These are phyloP conservation scores for Drosophila tropicalis DNA, from an alignment of 1,140 invertebrate species.

Conservation along the genomic window DNA sequence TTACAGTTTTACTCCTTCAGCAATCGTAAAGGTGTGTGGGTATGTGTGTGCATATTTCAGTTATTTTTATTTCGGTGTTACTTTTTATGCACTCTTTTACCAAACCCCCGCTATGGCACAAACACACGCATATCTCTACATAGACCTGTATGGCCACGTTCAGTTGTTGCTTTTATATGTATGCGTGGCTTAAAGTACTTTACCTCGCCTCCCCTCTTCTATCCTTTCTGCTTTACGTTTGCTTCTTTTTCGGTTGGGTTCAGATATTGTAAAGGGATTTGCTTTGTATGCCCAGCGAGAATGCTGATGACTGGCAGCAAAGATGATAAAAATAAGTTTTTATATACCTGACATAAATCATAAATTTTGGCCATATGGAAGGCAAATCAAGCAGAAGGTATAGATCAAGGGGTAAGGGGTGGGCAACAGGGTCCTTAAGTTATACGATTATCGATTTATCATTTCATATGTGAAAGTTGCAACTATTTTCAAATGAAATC, in stretches of 20 bases:
- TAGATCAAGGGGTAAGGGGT: background rate
- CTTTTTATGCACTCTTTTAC: slow-evolving; percentile 55
- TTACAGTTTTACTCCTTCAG: slow-evolving; percentile 72
- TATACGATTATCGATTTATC: slow-evolving; percentile 5
- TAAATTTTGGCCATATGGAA: slow-evolving; percentile 35
- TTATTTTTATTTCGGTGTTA: slow-evolving; percentile 75
- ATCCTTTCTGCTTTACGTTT: slow-evolving; percentile 4
- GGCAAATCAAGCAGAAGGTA: slow-evolving; percentile 12
- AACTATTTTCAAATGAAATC: background rate
- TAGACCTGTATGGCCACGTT: slow-evolving; percentile 43
- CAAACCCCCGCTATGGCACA: slow-evolving; percentile 12
- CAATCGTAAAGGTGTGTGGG: slow-evolving; percentile 63
- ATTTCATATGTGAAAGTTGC: background rate
- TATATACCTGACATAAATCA: slow-evolving; percentile 64
- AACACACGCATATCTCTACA: background rate
- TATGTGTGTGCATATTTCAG: slow-evolving; percentile 68
- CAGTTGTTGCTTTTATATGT: slow-evolving; percentile 58
- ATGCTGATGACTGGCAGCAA: slow-evolving; percentile 50
- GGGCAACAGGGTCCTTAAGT: background rate
- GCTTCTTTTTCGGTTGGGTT: slow-evolving; percentile 9
- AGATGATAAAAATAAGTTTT: slow-evolving; percentile 67
- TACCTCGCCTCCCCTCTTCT: slow-evolving; percentile 24
- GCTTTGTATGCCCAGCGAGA: slow-evolving; percentile 55
- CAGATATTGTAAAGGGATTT: slow-evolving; percentile 69
- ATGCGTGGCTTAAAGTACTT: slow-evolving; percentile 37